Percentiles rank a stretch among this genome's conserved stretches.
Conservation (phyloP, 2,113 vertebrate genomes). For the Callionymus lyra region DNA sequence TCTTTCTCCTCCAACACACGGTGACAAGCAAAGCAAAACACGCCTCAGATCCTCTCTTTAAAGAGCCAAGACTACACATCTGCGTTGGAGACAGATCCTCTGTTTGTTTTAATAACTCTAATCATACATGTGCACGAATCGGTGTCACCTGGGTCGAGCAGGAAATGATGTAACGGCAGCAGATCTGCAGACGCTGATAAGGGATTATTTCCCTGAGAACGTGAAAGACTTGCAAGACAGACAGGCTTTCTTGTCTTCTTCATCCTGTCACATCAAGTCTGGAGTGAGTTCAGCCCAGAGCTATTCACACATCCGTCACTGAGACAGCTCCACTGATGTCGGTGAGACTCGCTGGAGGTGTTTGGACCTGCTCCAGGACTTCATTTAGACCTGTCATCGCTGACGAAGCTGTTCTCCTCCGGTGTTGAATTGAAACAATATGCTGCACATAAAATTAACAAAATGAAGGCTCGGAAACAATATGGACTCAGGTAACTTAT, state of each 20-base stretch:
- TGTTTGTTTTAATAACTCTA: conserved; percentile 25
- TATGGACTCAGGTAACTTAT: conserved; percentile 36
- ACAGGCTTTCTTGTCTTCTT: conserved; percentile 20
- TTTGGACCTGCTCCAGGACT: conserved; percentile 6
- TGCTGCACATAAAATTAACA: conserved; percentile 18
- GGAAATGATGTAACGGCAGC: conserved; percentile 56
- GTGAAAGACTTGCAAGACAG: conserved; percentile 30
- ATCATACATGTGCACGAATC: conserved; percentile 9
- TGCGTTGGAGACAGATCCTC: conserved; percentile 32
- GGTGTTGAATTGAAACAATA: conserved; percentile 32
- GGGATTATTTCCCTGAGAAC: conserved; percentile 29
- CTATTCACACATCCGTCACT: conserved; percentile 17
- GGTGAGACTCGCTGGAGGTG: conserved; percentile 3
- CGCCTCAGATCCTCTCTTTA: conserved; percentile 10
- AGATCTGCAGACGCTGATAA: conserved; percentile 59
- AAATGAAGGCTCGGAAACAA: conserved; percentile 5
- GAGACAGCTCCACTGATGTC: conserved; percentile 16
- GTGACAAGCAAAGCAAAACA: conserved; percentile 27
- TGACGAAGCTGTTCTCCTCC: conserved; percentile 3
- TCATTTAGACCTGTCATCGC: conserved; percentile 1
- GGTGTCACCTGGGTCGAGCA: conserved; percentile 22
- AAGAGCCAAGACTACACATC: conserved; percentile 20
- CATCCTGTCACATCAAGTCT: conserved; percentile 26
- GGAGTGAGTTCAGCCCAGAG: conserved; percentile 10
- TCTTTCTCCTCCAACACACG: conserved; percentile 15